A percentile compares a stretch with the other conserved stretches of the same genome.
These are phyloP conservation scores for Acanthosoma haemorrhoidale DNA, from an alignment of 2,888 invertebrate genomes.

Conservation along the genomic window DNA sequence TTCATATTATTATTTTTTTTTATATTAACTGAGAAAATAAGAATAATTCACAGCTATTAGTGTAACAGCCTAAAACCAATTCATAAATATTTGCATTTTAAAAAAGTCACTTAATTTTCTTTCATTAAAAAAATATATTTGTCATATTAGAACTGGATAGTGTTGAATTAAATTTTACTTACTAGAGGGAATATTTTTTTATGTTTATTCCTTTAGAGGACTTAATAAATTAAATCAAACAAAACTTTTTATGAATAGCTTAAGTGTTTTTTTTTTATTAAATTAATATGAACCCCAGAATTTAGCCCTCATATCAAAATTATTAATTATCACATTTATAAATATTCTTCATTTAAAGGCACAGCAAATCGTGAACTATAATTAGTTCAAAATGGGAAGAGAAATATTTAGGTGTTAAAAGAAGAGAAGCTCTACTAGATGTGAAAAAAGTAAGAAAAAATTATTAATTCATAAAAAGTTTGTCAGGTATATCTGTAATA, in stretches of 20 bases:
- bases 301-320: background rate
- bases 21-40: too few species aligned
- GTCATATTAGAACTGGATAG: too few species aligned
- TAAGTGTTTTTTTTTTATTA: background rate
- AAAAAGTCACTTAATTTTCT: too few species aligned
- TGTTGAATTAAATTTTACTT: too few species aligned
- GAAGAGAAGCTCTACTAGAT: constrained; percentile 23
- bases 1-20: too few species aligned
- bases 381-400: constrained; percentile 25
- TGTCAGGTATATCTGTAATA: background rate
- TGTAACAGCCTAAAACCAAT: too few species aligned
- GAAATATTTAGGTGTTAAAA: constrained; percentile 25
- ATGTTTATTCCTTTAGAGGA: too few species aligned
- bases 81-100: too few species aligned
- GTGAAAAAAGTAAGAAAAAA: constrained; percentile 17
- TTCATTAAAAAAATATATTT: too few species aligned
- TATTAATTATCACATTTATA: background rate
- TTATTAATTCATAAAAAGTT: background rate
- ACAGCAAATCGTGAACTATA: constrained; percentile 3
- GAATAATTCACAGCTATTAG: too few species aligned
- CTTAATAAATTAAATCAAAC: background rate
- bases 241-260: background rate
- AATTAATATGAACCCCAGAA: background rate
- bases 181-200: too few species aligned
- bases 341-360: background rate